Base-by-base conservation (phyloP, 2,113 vertebrate genomes). In the Nansenia antarctica region DNA sequence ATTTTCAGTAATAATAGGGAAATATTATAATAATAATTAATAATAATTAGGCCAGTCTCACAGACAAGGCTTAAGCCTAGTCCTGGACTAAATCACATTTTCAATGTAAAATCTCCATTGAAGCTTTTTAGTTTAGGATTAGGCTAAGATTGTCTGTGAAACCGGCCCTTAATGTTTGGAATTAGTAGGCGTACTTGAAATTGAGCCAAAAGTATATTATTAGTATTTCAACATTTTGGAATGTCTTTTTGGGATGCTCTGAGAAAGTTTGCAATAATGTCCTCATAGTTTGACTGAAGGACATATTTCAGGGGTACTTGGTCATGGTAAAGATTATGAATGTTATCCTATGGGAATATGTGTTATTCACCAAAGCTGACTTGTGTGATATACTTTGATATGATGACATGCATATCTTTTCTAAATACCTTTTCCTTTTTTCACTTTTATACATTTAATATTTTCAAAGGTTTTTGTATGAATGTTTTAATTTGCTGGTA, bases 401-500 rank as follows among this genome's bases (percentile, higher is more conserved):
- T 67, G 39, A 86, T 71, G 63, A 78, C 69, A n/a, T 81, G 80
- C 70, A 69, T 77, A 72, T 85, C 31, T 87, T 88, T 84, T 81
- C 71, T 83, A 78, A 73, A 34, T 62, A 7, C 6, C 24, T 60
- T 78, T 71, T 67, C n/a, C 70, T 77, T 87, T 90, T 89, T 88
- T 81, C 88, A 91, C 88, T 91, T 93, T 93, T 92, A 87, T 93
- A 92, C 81, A 57, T 76, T 85, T 74, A 60, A 75, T 72, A 77
- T 74, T 49, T 69, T 55, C 79, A 73, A 73, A 27, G 29, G 30
- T 62, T 73, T 66, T 53, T 65, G 18, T 70, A 55, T 64, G 30
- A 59, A 70, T 60, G 72, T 79, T 53, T 62, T 82, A 3, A 6
- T 85, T 66, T 73, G 35, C 29, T 78, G 67, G 62, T 81, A 37